phyloP scores from a whole-genome alignment of 1,140 invertebrate species.

The Bombus ignitus region DNA sequence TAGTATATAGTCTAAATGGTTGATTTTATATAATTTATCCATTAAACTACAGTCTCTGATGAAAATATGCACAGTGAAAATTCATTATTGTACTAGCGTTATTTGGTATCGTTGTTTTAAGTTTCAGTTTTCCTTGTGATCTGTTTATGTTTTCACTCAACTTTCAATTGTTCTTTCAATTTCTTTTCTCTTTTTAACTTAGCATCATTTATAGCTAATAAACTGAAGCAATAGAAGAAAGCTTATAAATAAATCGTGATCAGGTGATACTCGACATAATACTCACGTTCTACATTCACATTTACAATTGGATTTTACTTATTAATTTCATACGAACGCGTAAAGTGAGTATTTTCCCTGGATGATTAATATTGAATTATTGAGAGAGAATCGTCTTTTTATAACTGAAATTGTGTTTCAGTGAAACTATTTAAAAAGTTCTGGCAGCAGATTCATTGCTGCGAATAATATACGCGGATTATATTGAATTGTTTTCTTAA shows the following conservation, averaged over 20 bases:
- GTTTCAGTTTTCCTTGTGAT: not conserved
- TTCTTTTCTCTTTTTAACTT: not conserved
- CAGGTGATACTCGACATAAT: too few relatives aligned
- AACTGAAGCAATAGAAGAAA: not conserved
- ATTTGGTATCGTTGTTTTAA: too few relatives aligned
- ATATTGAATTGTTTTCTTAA: not conserved
- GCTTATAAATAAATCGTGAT: not conserved
- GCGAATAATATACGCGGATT: not conserved
- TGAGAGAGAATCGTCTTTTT: not conserved
- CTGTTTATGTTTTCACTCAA: not conserved
- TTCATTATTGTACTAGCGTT: not conserved
- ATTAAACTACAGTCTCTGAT: not conserved
- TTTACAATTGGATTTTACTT: not conserved
- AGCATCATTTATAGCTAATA: not conserved
- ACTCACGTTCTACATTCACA: constrained; percentile 5
- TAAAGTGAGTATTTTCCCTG: not conserved
- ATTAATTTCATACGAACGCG: not conserved
- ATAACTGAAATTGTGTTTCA: not conserved
- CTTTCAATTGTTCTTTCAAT: not conserved
- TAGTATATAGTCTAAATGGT: too few relatives aligned
- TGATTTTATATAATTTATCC: not conserved
- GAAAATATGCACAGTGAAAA: not conserved
- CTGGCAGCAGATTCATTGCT: not conserved
- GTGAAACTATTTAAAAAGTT: not conserved
- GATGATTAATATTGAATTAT: not conserved